Conservation (phyloP, 30 jellyfish, hydroid and myxozoan genomes). For the Pelagia noctiluca region DNA sequence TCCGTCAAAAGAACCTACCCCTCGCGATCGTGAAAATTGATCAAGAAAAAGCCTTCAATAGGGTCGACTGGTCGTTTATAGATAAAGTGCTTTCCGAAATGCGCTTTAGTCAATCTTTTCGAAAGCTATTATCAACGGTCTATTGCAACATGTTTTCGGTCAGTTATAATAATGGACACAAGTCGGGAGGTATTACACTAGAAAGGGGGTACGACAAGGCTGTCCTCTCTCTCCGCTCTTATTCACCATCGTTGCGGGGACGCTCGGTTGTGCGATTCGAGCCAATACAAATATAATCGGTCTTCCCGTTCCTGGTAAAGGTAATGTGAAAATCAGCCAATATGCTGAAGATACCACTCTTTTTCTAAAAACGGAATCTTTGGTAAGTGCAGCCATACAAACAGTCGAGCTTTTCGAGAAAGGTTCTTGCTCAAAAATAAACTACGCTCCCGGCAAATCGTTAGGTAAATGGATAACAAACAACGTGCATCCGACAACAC, state of each 20-base stretch:
- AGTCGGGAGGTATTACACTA: neutral
- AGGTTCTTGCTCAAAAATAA: constrained; percentile 27
- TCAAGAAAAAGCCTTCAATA: constrained; percentile 73
- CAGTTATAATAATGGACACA: constrained; percentile 24
- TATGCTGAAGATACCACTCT: constrained; percentile 61
- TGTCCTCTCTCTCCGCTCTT: constrained; percentile 54
- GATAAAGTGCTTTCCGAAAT: constrained; percentile 33
- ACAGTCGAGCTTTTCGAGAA: neutral
- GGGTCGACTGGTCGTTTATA: constrained; percentile 59
- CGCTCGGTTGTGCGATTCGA: too few relatives aligned
- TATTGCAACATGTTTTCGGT: neutral
- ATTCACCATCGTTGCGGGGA: constrained; percentile 25
- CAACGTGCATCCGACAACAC: neutral
- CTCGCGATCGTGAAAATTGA: constrained; percentile 43
- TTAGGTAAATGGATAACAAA: constrained; percentile 12
- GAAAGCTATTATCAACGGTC: neutral
- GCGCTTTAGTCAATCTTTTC: constrained; percentile 20
- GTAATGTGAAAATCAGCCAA: constrained; percentile 11
- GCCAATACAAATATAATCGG: constrained; percentile 5
- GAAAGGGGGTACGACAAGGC: constrained; percentile 50
- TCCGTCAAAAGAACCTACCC: constrained; percentile 15
- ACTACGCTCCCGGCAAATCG: neutral
- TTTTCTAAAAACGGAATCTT: neutral
- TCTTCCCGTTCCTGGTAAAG: constrained; percentile 29
- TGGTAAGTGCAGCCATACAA: constrained; percentile 1